Evolutionary conservation across 2,113 vertebrate genomes (phyloP), one percentile per base, ranked within the genome.

Genomic region (Panthera tigris): DNA sequence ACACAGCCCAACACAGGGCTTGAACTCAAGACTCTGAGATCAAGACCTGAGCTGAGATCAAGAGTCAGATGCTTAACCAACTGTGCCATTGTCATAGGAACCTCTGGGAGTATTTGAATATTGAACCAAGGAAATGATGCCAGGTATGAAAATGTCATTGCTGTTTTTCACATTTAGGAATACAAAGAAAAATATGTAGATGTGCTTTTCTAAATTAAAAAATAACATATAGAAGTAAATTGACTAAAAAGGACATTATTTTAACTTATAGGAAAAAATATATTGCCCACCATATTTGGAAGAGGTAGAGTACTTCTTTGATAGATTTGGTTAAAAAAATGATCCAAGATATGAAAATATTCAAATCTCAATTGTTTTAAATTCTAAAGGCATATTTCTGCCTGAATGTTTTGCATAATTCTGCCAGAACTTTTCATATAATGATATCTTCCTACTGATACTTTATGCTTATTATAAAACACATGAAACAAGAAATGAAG

Each of bases 121-220:
- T 90, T 89, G 88, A 97, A 87, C 1, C 15, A 23, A 78, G 88
- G 94, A 66, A 95, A 92, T 84, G 5, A 90, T 92, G 88, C 39
- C 27, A 52, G 41, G 18, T 71, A 50, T 89, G 21, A 87, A 33
- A 94, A 89, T 63, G 11, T 36, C 48, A 83, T 48, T 4, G 68
- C 83, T 66, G 76, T 96, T 96, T 97, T 52, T 95, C 63, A 90
- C 66, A 45, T 97, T 98, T 73, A 96, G 39, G 31, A 92, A 95
- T 73, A 97, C 82, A 93, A 95, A 71, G 85, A 78, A 33, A 96
- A 98, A 95, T 63, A 97, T 97, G 97, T 97, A 96, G 89, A 96
- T 36, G 61, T 66, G 23, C n/a, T 94, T 97, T 96, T 4, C 18
- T 78, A 93, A 81, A 63, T 93, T 68, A 39, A 92, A 45, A 57